Percentiles rank a stretch among this genome's conserved stretches.
These are phyloP conservation scores for Aradophagus sp. DNA, from an alignment of 1,140 invertebrate species.

Conservation along the genomic window DNA sequence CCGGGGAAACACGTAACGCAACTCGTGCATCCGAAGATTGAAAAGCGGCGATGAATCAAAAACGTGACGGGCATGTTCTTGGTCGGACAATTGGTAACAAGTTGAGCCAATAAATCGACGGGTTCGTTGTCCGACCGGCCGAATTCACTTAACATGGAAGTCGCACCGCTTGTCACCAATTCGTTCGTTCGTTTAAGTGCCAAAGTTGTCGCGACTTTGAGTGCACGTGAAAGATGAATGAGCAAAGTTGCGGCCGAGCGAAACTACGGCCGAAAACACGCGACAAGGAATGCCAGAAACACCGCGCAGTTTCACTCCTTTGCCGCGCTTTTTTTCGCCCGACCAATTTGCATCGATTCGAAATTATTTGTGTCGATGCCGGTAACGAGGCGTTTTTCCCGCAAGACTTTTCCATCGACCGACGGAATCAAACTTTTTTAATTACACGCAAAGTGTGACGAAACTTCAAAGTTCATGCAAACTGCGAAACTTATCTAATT, in stretches of 20 bases:
- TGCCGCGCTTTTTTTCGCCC: too few relatives aligned
- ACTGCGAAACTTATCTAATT: too few relatives aligned
- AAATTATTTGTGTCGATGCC: too few relatives aligned
- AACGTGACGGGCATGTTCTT: constrained; percentile 59
- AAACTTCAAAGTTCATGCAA: too few relatives aligned
- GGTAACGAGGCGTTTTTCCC: too few relatives aligned
- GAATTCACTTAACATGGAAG: constrained; percentile 55
- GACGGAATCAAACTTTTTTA: too few relatives aligned
- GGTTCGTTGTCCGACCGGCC: constrained; percentile 56
- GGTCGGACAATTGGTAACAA: constrained; percentile 61
- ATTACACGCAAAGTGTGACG: too few relatives aligned
- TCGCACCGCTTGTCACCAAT: constrained; percentile 52
- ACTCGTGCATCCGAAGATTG: constrained; percentile 49
- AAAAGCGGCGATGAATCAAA: constrained; percentile 61
- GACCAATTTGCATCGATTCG: too few relatives aligned
- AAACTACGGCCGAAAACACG: constrained; percentile 46
- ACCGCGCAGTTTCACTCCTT: constrained; percentile 33
- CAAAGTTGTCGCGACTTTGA: constrained; percentile 49
- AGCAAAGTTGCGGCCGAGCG: constrained; percentile 48
- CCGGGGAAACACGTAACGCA: constrained; percentile 26
- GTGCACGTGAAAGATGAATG: constrained; percentile 57
- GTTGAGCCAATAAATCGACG: constrained; percentile 64
- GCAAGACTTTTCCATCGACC: too few relatives aligned
- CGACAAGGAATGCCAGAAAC: constrained; percentile 34
- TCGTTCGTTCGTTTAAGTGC: constrained; percentile 55